Conservation (phyloP, 2,888 invertebrate species). For the Calameuta filiformis region DNA sequence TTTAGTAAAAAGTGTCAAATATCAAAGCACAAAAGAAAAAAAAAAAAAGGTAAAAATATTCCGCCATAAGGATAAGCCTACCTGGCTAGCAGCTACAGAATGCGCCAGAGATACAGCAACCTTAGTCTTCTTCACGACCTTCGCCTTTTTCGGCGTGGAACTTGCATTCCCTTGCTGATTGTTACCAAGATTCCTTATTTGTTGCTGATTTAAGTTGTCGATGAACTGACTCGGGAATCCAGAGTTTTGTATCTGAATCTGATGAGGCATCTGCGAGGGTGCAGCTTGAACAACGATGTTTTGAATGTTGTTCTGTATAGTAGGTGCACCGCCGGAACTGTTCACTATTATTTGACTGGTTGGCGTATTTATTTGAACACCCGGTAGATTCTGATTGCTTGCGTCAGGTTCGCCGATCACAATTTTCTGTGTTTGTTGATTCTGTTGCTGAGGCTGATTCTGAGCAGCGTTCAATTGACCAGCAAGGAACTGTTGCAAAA, state of each 20-base stretch:
- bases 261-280: slow-evolving; percentile 62
- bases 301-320: slow-evolving; percentile 64
- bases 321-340: slow-evolving; percentile 63
- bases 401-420: slow-evolving; percentile 61
- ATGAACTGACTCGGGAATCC: slow-evolving; percentile 63
- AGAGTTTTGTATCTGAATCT: slow-evolving; percentile 63
- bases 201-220: slow-evolving; percentile 63
- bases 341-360: slow-evolving; percentile 64
- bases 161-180: slow-evolving; percentile 34
- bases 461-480: slow-evolving; percentile 54
- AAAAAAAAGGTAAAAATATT: neutral
- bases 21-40: neutral
- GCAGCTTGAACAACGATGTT: slow-evolving; percentile 64
- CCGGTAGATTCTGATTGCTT: slow-evolving; percentile 58
- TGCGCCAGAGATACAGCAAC: slow-evolving; percentile 46
- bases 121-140: slow-evolving; percentile 55
- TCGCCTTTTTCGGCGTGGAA: slow-evolving; percentile 53
- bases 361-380: slow-evolving; percentile 63
- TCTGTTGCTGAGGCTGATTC: slow-evolving; percentile 35
- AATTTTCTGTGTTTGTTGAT: slow-evolving; percentile 61
- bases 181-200: slow-evolving; percentile 56
- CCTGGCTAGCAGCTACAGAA: slow-evolving; percentile 41
- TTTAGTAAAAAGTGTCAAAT: neutral
- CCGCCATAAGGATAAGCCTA: slow-evolving; percentile 10
- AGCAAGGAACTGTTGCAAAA: slow-evolving; percentile 59